Evolutionary conservation across 2,888 invertebrate genomes (phyloP), one percentile per base, ranked within the genome.

Genomic region (Platerodrilus igneus): DNA sequence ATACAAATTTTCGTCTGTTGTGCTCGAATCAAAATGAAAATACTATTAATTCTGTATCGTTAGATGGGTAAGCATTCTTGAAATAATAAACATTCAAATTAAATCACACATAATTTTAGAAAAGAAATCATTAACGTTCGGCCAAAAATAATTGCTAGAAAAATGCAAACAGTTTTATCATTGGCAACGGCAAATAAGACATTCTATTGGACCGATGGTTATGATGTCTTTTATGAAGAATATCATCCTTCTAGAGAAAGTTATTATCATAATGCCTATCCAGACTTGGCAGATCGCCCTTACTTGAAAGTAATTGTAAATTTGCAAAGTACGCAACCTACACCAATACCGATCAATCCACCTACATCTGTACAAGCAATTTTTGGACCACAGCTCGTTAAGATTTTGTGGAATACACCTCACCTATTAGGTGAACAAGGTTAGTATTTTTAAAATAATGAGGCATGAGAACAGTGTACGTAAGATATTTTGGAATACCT

Each of bases 201-300:
- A 7, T 89, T 91, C 60, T 90, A 86, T 60, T 92, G 91, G 89
- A 89, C 88, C 0, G 84, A 86, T 57, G 88, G 86, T 0, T 73
- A 76, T 33, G 79, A 81, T 57, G 78, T 90, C 47, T 73, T 84
- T 27, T 79, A 79, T 8, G 92, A 93, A 64, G 89, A 87, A 57
- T 86, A 85, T 61, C 85, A 81, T 56, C 69, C 72, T 1, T 74
- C 73, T 26, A 76, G 77, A 33, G 74, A 83, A 48, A 78, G 75
- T 57, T 90, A 84, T 59, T 86, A 81, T 57, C 88, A 89, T 59
- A 89, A 86, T 60, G 76, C 79, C 26, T 85, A 80, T 59, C 81
- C 81, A 3, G 73, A 73, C 36, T 63, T 69, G 47, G 60, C 60
- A 2, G 51, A 52, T n/a, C 59, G 59, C 9, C 57, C 59, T 3